A percentile compares a stretch with the other conserved stretches of the same genome.
phyloP scores from a whole-genome alignment of 2,888 invertebrate genomes.

The Dasypogon diadema region DNA sequence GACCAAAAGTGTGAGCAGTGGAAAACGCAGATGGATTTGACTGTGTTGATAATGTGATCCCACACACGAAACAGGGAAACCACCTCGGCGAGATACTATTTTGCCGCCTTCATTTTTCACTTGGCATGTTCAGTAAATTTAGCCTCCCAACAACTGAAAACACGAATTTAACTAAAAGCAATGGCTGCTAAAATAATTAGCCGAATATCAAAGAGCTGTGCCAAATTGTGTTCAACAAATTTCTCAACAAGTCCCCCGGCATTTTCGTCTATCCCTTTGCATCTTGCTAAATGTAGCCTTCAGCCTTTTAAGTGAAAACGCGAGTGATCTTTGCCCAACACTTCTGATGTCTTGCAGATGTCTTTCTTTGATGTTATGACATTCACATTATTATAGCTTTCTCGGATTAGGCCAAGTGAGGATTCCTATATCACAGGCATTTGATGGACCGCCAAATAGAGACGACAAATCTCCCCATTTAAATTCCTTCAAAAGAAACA shows the following conservation, averaged over 20 bases:
- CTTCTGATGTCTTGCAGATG: slow-evolving; percentile 39
- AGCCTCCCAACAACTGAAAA: no score
- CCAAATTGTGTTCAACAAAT: slow-evolving; percentile 26
- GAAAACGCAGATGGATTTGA: neutral
- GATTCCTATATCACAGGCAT: slow-evolving; percentile 19
- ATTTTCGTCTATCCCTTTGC: neutral
- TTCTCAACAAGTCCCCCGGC: slow-evolving; percentile 7
- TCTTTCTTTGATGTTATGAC: slow-evolving; percentile 48
- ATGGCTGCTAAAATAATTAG: neutral
- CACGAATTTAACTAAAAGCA: neutral
- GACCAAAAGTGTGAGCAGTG: neutral
- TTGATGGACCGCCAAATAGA: slow-evolving; percentile 39
- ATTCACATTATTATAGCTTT: slow-evolving; percentile 30
- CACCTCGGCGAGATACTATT: no score
- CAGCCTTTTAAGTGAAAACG: slow-evolving; percentile 22
- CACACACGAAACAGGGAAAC: no score
- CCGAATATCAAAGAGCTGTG: slow-evolving; percentile 34
- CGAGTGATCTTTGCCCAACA: slow-evolving; percentile 7
- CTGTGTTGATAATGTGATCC: no score
- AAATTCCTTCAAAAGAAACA: slow-evolving; percentile 18
- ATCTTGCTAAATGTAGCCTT: slow-evolving; percentile 18
- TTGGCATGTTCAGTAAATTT: no score
- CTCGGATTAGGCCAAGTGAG: slow-evolving; percentile 35
- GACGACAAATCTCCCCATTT: slow-evolving; percentile 43
- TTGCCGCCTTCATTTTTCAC: no score